Percentiles rank a stretch among this genome's conserved stretches.
Conservation (phyloP, 2,797 vertebrate genomes). For the Tangara arthus region DNA sequence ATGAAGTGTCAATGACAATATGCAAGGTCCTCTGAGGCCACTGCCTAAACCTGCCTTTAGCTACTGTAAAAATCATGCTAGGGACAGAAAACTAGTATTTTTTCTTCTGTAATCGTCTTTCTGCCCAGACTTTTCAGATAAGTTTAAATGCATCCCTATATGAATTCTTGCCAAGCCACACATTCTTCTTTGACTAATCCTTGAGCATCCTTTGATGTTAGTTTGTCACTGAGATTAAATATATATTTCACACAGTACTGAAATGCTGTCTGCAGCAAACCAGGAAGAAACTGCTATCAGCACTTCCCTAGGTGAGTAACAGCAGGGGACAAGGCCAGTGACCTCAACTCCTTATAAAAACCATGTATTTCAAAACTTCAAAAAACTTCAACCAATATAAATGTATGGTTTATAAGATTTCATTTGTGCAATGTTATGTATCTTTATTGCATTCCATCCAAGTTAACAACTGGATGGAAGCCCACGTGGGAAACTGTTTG, state of each 20-base stretch:
- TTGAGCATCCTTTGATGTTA: neutral
- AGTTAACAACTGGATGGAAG: slow-evolving; percentile 31
- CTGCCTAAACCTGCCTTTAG: slow-evolving; percentile 40
- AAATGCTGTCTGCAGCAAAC: neutral
- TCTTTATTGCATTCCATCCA: slow-evolving; percentile 30
- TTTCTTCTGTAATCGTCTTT: neutral
- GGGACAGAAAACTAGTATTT: neutral
- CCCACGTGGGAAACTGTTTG: slow-evolving; percentile 11
- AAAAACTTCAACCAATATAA: neutral
- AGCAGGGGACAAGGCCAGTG: neutral
- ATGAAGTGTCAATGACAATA: slow-evolving; percentile 65
- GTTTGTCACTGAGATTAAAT: neutral
- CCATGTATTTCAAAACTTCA: neutral
- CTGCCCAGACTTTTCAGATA: neutral
- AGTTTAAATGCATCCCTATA: neutral
- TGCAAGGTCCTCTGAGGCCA: slow-evolving; percentile 29
- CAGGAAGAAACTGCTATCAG: neutral
- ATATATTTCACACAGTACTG: neutral
- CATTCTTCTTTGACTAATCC: neutral
- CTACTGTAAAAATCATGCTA: slow-evolving; percentile 54
- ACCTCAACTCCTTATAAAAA: neutral
- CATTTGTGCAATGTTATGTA: neutral
- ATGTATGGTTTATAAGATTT: slow-evolving; percentile 19
- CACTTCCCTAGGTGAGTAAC: neutral
- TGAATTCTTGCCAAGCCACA: neutral